Percentiles rank a stretch among this genome's conserved stretches.
Conservation (phyloP, 2,888 invertebrate species). For the Lepas anatifera region DNA sequence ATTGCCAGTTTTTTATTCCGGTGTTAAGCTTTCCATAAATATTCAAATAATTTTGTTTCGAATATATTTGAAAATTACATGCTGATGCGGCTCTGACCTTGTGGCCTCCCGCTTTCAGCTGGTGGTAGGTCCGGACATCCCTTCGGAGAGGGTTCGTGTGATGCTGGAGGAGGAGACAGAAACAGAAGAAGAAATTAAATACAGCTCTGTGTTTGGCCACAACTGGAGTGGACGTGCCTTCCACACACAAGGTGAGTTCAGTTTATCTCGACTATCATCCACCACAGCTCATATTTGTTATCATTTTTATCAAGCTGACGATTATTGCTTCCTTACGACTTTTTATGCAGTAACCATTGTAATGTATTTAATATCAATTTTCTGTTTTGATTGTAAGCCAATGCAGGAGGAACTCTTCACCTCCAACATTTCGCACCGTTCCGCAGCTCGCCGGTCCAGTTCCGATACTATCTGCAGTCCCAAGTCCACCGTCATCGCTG, state of each 20-base stretch:
- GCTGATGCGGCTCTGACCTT: background rate
- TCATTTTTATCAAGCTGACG: background rate
- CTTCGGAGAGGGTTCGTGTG: background rate
- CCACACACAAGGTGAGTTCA: background rate
- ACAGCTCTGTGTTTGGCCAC: background rate
- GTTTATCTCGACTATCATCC: background rate
- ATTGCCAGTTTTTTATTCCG: background rate
- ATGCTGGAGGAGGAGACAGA: background rate
- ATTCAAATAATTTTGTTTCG: background rate
- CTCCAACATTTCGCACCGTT: too few species aligned
- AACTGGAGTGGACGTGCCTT: background rate
- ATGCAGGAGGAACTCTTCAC: too few species aligned
- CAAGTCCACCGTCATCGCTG: conserved; percentile 31
- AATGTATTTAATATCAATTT: background rate
- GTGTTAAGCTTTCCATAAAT: background rate
- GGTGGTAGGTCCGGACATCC: background rate
- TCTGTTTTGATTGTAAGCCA: too few species aligned
- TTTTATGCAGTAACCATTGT: background rate
- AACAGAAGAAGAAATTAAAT: background rate
- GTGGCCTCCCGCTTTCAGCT: background rate
- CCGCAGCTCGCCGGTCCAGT: background rate
- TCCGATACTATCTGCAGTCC: conserved; percentile 29
- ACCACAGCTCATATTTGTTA: background rate
- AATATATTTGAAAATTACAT: background rate
- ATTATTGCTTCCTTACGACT: background rate